Conservation (phyloP, 1,140 invertebrate species). For the Scaptomyza montana region DNA sequence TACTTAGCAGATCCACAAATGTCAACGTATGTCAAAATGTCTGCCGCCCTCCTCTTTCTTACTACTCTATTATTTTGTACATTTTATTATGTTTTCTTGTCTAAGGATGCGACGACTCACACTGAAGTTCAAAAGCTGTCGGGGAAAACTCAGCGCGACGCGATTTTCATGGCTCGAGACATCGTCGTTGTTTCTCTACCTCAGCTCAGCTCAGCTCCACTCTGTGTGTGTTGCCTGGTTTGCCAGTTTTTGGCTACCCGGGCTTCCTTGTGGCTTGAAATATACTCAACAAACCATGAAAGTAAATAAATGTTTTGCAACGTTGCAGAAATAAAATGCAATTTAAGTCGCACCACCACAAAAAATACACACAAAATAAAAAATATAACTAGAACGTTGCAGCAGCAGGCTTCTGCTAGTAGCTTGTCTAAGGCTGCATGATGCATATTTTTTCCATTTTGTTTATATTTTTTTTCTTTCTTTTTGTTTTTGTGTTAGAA, state of each 20-base stretch:
- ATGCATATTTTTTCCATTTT: constrained; percentile 16
- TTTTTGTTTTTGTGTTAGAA: constrained; percentile 53
- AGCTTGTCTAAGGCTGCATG: constrained; percentile 50
- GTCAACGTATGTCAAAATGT: constrained; percentile 27
- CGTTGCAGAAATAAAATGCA: constrained; percentile 82
- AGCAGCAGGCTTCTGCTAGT: constrained; percentile 6
- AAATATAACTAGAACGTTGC: constrained; percentile 65
- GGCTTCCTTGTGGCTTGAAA: constrained; percentile 79
- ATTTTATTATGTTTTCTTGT: constrained; percentile 49
- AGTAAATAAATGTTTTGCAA: constrained; percentile 83
- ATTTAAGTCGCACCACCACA: constrained; percentile 75
- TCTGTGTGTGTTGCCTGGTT: not conserved
- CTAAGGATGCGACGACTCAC: constrained; percentile 54
- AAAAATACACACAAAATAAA: not conserved
- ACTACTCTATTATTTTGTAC: constrained; percentile 19
- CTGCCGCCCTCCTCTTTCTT: not conserved
- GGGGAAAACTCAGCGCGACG: constrained; percentile 33
- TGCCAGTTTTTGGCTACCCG: constrained; percentile 34
- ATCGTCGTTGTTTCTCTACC: constrained; percentile 14
- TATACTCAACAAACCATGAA: constrained; percentile 81
- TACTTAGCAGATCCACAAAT: constrained; percentile 28
- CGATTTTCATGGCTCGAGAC: constrained; percentile 56
- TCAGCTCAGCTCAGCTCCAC: constrained; percentile 9
- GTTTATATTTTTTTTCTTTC: not conserved
- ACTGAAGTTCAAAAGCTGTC: constrained; percentile 71